A percentile compares a stretch with the other conserved stretches of the same genome.
Evolutionary conservation across 2,797 vertebrate species (phyloP).

Genomic region (Mormyrops boulengeri): DNA sequence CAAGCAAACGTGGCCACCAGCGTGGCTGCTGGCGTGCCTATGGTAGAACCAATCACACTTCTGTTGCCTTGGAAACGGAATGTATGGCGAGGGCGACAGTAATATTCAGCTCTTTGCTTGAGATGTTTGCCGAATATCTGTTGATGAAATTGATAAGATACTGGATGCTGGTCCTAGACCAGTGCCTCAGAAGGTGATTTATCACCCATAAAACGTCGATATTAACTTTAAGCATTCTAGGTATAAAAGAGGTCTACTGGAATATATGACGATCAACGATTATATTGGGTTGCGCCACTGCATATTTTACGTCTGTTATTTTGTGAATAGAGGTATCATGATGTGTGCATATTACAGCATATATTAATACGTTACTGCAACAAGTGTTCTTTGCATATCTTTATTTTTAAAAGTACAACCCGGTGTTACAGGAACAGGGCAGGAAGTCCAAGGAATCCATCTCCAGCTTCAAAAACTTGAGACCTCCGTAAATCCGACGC

Average conservation of each 20-base stretch:
- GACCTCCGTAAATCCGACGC: background rate
- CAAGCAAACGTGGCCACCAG: background rate
- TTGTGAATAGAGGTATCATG: background rate
- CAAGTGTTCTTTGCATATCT: background rate
- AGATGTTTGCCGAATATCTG: background rate
- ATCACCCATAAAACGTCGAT: background rate
- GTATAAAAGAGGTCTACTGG: background rate
- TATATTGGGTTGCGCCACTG: background rate
- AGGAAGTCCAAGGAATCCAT: background rate
- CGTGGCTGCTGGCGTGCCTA: background rate
- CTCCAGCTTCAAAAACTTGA: background rate
- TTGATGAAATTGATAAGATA: background rate
- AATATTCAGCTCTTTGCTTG: background rate
- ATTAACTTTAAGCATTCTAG: background rate
- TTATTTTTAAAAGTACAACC: background rate
- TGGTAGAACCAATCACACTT: background rate
- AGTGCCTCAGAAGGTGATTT: background rate
- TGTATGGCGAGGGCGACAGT: background rate
- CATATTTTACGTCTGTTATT: background rate
- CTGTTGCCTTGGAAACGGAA: background rate
- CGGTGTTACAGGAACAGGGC: background rate
- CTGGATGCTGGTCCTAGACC: background rate
- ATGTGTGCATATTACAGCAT: background rate
- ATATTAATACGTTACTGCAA: background rate
- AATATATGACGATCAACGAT: background rate